A percentile compares a stretch with the other conserved stretches of the same genome.
Conservation (phyloP, 2,113 vertebrate genomes). For the Coptodon bakossiorum region DNA sequence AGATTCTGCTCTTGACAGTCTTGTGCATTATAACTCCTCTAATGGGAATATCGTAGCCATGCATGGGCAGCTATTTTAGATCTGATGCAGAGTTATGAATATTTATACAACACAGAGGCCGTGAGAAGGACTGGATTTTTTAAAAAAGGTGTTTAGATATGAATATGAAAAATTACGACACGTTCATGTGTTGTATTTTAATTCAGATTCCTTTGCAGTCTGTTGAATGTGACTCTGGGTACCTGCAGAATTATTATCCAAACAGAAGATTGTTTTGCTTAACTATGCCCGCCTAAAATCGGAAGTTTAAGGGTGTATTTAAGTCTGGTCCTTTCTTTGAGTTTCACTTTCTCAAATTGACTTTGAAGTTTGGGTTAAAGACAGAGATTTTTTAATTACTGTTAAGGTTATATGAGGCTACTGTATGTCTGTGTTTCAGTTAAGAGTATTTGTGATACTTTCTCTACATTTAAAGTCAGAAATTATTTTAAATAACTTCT, state of each 20-base stretch:
- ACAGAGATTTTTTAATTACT: neutral
- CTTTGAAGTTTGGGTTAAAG: neutral
- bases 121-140: neutral
- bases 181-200: accelerated
- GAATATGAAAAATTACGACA: neutral
- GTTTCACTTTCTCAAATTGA: neutral
- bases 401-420: neutral
- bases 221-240: neutral
- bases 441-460: neutral
- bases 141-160: neutral
- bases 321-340: neutral
- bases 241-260: neutral
- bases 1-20: neutral
- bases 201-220: neutral
- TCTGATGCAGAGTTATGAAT: neutral
- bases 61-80: neutral
- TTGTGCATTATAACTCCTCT: neutral
- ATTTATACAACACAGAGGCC: neutral
- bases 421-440: neutral
- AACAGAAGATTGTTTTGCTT: neutral
- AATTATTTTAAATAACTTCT: neutral
- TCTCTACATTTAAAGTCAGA: neutral
- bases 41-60: neutral
- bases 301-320: neutral
- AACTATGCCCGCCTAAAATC: accelerated